Evolutionary conservation across 2,113 vertebrate genomes (phyloP), one percentile per base, ranked within the genome.

Genomic region (Bostrychus sinensis): DNA sequence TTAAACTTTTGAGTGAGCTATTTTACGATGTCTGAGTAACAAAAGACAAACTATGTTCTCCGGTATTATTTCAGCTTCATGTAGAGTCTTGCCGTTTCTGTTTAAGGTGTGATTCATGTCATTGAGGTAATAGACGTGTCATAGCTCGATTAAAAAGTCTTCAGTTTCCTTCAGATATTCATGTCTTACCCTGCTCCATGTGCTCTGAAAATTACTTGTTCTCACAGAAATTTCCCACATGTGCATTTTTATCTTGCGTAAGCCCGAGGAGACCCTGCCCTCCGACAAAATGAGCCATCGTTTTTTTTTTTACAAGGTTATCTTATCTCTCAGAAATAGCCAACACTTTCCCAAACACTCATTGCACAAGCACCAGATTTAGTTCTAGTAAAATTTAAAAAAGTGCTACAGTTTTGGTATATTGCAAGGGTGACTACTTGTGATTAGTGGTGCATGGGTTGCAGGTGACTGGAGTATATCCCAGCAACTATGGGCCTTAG

Each of bases 181-280:
- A 60, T 56, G 77, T 84, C 85, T 72, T 77, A 59, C 80, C 62
- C 56, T 59, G 66, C 69, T 32, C 42, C 36, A 2, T 28, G 17
- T 51, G 39, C 60, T 71, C 46, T 56, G 72, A 70, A 72, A 77
- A 72, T 75, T 79, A 80, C 86, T 85, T 63, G 84, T 92, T 93
- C 88, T 88, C 86, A 91, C 84, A 89, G 55, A 43, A 73, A 54
- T 80, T 88, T 89, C 83, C 83, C 86, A 89, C 81, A 88, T 56
- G 70, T 60, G 34, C 57, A 25, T 28, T 17, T 69, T 70, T 81
- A n/a, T n/a, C 73, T 72, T 60, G 64, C 75, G 78, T 70, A 69
- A 68, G 36, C 17, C 57, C 23, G 42, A 55, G 56, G 45, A 72
- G 70, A 77, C 66, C 46, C 53, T 28, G n/a, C 48, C 63, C 12